phyloP scores from a whole-genome alignment of 2,888 invertebrate species.

The Pasiphila rectangulata region DNA sequence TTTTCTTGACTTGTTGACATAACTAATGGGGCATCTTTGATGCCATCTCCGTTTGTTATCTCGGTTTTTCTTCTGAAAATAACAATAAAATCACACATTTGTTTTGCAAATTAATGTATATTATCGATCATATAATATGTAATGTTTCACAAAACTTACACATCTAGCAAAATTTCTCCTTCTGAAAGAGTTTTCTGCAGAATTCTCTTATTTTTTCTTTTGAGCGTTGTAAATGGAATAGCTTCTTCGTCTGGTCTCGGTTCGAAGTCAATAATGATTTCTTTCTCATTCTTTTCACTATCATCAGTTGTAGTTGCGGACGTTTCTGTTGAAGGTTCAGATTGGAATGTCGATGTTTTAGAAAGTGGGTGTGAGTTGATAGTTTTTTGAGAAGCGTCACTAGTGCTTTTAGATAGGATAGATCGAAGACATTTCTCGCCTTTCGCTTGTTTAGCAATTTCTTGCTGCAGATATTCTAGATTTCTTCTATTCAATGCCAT shows the following conservation, averaged over 20 bases:
- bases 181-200: constrained; percentile 90
- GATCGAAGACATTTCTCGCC: constrained; percentile 64
- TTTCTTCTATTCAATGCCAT: constrained; percentile 76
- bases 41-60: constrained; percentile 66
- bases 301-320: constrained; percentile 76
- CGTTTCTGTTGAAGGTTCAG: constrained; percentile 77
- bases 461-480: constrained; percentile 76
- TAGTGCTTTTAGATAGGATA: constrained; percentile 70
- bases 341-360: constrained; percentile 76
- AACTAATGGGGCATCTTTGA: constrained; percentile 72
- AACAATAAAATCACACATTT: background rate
- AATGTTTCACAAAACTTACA: constrained; percentile 52
- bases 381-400: constrained; percentile 70
- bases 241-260: constrained; percentile 85
- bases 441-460: constrained; percentile 74
- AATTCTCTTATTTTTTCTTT: constrained; percentile 74
- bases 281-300: constrained; percentile 85
- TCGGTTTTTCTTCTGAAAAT: constrained; percentile 68
- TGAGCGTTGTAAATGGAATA: constrained; percentile 81
- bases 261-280: constrained; percentile 93
- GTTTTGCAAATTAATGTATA: too few relatives aligned
- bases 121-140: too few relatives aligned
- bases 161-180: constrained; percentile 86
- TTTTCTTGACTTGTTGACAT: constrained; percentile 84
- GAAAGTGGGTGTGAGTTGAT: constrained; percentile 68